phyloP scores from a whole-genome alignment of 2,797 vertebrate genomes.

The Falco concolor region DNA sequence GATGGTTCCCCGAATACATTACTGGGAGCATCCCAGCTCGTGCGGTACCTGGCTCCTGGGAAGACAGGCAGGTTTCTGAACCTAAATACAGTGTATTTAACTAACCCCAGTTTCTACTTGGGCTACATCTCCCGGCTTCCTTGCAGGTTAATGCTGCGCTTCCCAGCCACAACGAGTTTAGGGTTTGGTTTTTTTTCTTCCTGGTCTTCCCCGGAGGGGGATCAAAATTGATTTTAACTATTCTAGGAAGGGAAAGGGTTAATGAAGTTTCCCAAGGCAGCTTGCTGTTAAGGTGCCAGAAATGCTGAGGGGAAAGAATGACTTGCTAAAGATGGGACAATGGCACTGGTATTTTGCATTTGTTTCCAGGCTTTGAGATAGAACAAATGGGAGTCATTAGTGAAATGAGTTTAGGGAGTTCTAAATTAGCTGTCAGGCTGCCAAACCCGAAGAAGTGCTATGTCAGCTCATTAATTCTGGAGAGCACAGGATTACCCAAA shows the following conservation, averaged over 20 bases:
- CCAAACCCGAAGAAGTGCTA: conserved; percentile 51
- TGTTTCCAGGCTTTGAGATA: conserved; percentile 65
- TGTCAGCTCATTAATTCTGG: conserved; percentile 58
- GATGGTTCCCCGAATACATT: neutral
- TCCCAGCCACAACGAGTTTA: neutral
- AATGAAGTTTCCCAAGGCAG: conserved; percentile 52
- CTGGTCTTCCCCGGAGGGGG: neutral
- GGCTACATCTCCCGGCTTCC: neutral
- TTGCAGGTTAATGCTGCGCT: neutral
- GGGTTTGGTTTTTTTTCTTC: neutral
- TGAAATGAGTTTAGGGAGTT: conserved; percentile 69
- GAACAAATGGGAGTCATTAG: conserved; percentile 68
- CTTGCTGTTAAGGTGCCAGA: conserved; percentile 58
- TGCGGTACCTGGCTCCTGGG: neutral
- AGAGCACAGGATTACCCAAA: conserved; percentile 29
- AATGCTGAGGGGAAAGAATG: conserved; percentile 31
- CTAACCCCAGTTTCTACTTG: neutral
- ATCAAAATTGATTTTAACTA: neutral
- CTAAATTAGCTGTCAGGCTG: conserved; percentile 65
- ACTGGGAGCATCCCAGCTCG: too few relatives aligned
- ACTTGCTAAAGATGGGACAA: conserved; percentile 65
- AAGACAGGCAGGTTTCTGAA: neutral
- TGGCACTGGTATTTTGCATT: conserved; percentile 63
- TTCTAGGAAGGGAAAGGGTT: neutral
- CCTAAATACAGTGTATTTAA: neutral